Conservation (phyloP, 37 sponge, comb jelly and placozoan genomes). For the Aplysina aerophoba region DNA sequence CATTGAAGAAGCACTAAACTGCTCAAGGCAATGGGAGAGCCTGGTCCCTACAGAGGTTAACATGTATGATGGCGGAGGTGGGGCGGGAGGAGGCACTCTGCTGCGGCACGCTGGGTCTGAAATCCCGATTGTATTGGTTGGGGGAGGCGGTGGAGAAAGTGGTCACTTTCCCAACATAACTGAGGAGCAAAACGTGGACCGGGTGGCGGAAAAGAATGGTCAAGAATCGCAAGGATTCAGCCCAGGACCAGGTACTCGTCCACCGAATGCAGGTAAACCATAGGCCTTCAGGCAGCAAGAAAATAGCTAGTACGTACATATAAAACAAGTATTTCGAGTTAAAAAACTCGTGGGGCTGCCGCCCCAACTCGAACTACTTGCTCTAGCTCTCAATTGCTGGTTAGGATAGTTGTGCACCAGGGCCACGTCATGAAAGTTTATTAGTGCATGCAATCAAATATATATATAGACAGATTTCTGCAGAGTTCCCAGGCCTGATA, state of each 20-base stretch:
- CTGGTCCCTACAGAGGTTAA: too few species aligned
- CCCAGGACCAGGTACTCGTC: neutral
- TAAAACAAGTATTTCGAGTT: too few species aligned
- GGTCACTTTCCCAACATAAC: neutral
- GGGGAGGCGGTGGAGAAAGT: constrained; percentile 56
- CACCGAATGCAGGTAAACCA: constrained; percentile 9
- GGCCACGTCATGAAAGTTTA: too few species aligned
- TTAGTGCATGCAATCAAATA: too few species aligned
- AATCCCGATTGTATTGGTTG: constrained; percentile 36
- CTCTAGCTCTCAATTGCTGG: too few species aligned
- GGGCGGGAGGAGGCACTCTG: constrained; percentile 68
- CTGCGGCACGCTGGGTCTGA: constrained; percentile 27
- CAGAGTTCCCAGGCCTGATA: too few species aligned
- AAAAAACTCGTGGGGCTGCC: too few species aligned
- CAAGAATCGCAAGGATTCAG: neutral
- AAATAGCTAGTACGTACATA: too few species aligned
- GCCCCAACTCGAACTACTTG: too few species aligned
- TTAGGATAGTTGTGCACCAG: too few species aligned
- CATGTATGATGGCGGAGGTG: constrained; percentile 46
- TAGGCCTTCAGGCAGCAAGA: too few species aligned
- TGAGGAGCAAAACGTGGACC: neutral
- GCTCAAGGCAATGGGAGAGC: neutral
- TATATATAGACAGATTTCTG: too few species aligned
- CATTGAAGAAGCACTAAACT: constrained; percentile 12
- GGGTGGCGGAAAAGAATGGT: neutral